These are phyloP conservation scores for Hoplodrina ambigua DNA, from an alignment of 2,888 invertebrate genomes.

Conservation along the genomic window DNA sequence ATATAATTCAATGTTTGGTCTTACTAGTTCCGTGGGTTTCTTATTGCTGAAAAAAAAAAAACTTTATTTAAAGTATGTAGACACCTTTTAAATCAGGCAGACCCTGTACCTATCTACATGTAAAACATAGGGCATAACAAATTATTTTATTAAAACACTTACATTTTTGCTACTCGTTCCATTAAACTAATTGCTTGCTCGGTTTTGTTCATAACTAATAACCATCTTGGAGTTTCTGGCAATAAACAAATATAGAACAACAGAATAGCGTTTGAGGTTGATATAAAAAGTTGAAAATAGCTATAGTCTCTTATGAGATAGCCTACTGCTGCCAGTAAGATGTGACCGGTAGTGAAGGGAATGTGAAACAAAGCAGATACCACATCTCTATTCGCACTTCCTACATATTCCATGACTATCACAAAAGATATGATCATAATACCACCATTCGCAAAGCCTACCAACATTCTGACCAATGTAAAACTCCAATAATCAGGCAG, in stretches of 20 bases:
- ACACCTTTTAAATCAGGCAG: not conserved
- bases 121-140: not conserved
- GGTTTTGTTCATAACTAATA: constrained; percentile 92
- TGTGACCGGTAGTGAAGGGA: constrained; percentile 92
- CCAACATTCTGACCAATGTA: constrained; percentile 92
- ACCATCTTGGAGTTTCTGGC: constrained; percentile 95
- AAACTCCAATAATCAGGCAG: constrained; percentile 92
- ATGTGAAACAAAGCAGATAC: constrained; percentile 92
- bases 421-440: constrained; percentile 91
- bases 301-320: constrained; percentile 92
- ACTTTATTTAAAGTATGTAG: not conserved
- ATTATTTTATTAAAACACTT: constrained; percentile 46
- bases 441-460: constrained; percentile 94
- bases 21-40: constrained; percentile 82
- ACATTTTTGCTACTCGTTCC: constrained; percentile 91
- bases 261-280: constrained; percentile 89
- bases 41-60: constrained; percentile 76
- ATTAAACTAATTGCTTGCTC: constrained; percentile 91
- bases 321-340: constrained; percentile 91
- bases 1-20: constrained; percentile 78
- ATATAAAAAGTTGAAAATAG: constrained; percentile 91
- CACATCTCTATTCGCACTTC: constrained; percentile 84
- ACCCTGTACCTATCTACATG: not conserved
- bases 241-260: constrained; percentile 92
- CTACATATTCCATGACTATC: constrained; percentile 92